A percentile compares a stretch with the other conserved stretches of the same genome.
These are phyloP conservation scores for Trachelus iudaicus DNA, from an alignment of 2,888 invertebrate species.

Conservation along the genomic window DNA sequence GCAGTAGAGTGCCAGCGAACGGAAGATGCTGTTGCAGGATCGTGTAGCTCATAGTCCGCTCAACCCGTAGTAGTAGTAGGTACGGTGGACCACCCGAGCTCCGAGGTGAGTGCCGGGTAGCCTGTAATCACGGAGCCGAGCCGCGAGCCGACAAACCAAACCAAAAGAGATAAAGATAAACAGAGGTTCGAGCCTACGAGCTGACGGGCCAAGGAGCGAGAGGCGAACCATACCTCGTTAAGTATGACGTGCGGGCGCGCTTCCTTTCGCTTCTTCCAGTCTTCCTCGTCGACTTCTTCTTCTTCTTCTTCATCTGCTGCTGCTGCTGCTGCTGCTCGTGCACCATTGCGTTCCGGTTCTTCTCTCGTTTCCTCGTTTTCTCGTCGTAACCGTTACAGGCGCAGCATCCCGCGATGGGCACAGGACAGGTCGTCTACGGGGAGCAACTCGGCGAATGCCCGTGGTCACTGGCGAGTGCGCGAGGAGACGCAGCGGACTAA, in stretches of 20 bases:
- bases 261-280: slow-evolving; percentile 40
- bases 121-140: slow-evolving; percentile 65
- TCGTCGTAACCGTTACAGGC: slow-evolving; percentile 24
- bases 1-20: slow-evolving; percentile 21
- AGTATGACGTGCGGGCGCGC: slow-evolving; percentile 63
- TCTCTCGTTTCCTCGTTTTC: background rate
- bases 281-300: background rate
- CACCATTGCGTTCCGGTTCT: background rate
- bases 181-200: slow-evolving; percentile 63
- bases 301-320: background rate
- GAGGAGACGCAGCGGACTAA: too few species aligned
- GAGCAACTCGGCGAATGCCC: too few species aligned
- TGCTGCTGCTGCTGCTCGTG: background rate
- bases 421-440: too few species aligned
- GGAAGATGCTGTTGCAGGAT: slow-evolving; percentile 29
- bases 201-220: slow-evolving; percentile 47
- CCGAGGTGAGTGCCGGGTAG: slow-evolving; percentile 65
- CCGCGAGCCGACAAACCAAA: slow-evolving; percentile 66
- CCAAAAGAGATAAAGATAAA: slow-evolving; percentile 66
- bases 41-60: too few species aligned
- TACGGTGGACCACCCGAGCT: slow-evolving; percentile 62
- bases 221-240: slow-evolving; percentile 55
- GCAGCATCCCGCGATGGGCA: slow-evolving; percentile 6
- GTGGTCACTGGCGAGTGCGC: too few species aligned
- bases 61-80: background rate